phyloP scores from a whole-genome alignment of 1,140 invertebrate genomes.

The Aricia agestis region DNA sequence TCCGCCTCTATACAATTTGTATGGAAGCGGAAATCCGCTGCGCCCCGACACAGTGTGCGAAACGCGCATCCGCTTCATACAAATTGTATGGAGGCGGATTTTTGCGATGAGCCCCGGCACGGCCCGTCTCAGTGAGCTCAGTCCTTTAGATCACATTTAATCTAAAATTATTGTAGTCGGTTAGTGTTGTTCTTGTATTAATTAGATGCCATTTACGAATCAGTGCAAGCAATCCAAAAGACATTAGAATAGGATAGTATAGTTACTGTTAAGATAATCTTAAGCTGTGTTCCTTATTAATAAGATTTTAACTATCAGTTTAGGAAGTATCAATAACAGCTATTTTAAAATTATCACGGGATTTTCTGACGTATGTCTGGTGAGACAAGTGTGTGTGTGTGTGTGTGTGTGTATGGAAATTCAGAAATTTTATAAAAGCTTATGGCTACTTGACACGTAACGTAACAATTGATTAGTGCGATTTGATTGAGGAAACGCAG shows the following conservation, averaged over 20 bases:
- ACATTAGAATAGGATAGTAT: slow-evolving; percentile 1
- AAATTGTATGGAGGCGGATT: too few relatives aligned
- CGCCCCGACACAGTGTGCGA: too few relatives aligned
- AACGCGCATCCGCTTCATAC: too few relatives aligned
- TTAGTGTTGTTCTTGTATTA: slow-evolving; percentile 14
- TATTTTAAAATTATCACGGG: neutral
- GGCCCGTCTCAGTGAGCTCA: too few relatives aligned
- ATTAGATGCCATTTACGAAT: slow-evolving; percentile 8
- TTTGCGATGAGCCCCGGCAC: too few relatives aligned
- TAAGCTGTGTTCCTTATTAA: neutral
- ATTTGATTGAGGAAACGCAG: neutral
- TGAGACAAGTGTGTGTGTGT: neutral
- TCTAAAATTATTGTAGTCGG: neutral
- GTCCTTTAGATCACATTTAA: too few relatives aligned
- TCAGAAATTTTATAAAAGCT: neutral
- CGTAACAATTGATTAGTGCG: neutral
- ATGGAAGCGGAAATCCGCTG: too few relatives aligned
- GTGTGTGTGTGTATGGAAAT: neutral
- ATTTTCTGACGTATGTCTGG: neutral
- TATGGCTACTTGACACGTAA: too few relatives aligned
- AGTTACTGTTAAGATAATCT: neutral
- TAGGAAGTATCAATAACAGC: too few relatives aligned
- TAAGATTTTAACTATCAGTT: neutral
- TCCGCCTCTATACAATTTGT: too few relatives aligned
- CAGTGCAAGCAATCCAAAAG: slow-evolving; percentile 8